Evolutionary conservation across 2,797 vertebrate species (phyloP), one percentile per base, ranked within the genome.

Genomic region (Cottoperca gobio): DNA sequence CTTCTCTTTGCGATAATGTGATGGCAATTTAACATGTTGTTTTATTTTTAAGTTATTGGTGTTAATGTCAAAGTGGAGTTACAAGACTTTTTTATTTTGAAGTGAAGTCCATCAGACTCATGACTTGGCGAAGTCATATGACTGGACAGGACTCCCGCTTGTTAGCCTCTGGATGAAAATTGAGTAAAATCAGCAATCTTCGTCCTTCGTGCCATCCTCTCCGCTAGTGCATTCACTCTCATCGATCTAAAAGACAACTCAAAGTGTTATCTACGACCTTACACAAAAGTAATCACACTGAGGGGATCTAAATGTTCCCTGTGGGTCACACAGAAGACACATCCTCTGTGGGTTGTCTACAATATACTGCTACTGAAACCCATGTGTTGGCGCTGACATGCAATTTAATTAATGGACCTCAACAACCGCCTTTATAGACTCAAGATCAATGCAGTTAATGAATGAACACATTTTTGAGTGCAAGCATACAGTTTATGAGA

Each of bases 391-490:
- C 24, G 8, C 48, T 35, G 46, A 78, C 77, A 60, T 70, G 49
- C 71, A 84, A 82, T 88, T 82, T 37, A 73, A 79, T 65, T 80
- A 85, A 92, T 88, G 78, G 59, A 54, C 61, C 39, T 73, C 16
- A 63, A 70, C 53, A 8, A n/a, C 24, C 2, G 35, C 13, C 76
- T 84, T 84, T 37, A 80, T 50, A 35, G 72, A 78, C 42, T 33
- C 42, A 21, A 33, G 76, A 85, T 88, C 82, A 76, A 82, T 84
- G 55, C 31, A 12, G 58, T 43, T 76, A 74, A 77, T 69, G 64
- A 55, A 75, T 68, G 1, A 57, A 76, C 57, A 49, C 14, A 8
- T 49, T 65, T 76, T 76, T 52, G 19, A 71, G 68, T 60, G 61
- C 31, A 76, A 64, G 37, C 11, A 45, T 7, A 17, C n/a, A 43